phyloP scores from a whole-genome alignment of 2,113 vertebrate genomes.

The Xenotilapia caudafasciata region DNA sequence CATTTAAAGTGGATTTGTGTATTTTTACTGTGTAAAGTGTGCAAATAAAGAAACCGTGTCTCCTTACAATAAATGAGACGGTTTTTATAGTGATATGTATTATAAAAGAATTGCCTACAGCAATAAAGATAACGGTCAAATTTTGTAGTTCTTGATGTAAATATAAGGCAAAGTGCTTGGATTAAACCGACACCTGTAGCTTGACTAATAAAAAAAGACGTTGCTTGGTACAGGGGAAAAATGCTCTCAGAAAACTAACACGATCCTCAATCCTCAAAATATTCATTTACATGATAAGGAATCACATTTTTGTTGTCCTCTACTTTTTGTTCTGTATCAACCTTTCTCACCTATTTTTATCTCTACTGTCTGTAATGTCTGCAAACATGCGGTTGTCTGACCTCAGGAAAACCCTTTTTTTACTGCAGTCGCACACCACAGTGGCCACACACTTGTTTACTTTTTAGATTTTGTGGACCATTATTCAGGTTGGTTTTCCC shows the following conservation, averaged over 20 bases:
- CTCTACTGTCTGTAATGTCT: not conserved
- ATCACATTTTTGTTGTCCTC: not conserved
- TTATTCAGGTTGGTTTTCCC: slow-evolving; percentile 33
- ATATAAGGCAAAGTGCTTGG: not conserved
- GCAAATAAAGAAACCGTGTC: not conserved
- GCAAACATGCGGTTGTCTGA: not conserved
- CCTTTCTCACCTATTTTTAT: not conserved
- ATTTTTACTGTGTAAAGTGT: not conserved
- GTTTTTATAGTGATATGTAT: not conserved
- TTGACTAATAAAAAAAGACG: not conserved
- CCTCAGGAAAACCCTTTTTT: not conserved
- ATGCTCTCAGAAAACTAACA: fast-evolving
- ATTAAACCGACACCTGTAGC: not conserved
- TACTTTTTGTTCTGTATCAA: not conserved
- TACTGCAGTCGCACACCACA: not conserved
- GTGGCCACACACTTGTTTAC: slow-evolving; percentile 15
- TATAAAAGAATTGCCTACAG: not conserved
- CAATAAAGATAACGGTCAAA: not conserved
- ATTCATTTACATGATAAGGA: not conserved
- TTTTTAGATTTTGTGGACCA: not conserved
- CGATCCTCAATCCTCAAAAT: not conserved
- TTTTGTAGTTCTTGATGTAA: not conserved
- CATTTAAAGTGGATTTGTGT: not conserved
- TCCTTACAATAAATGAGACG: fast-evolving
- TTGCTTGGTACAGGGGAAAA: not conserved